These are phyloP conservation scores for Muscicapa adusta DNA, from an alignment of 2,113 vertebrate genomes.

Conservation along the genomic window DNA sequence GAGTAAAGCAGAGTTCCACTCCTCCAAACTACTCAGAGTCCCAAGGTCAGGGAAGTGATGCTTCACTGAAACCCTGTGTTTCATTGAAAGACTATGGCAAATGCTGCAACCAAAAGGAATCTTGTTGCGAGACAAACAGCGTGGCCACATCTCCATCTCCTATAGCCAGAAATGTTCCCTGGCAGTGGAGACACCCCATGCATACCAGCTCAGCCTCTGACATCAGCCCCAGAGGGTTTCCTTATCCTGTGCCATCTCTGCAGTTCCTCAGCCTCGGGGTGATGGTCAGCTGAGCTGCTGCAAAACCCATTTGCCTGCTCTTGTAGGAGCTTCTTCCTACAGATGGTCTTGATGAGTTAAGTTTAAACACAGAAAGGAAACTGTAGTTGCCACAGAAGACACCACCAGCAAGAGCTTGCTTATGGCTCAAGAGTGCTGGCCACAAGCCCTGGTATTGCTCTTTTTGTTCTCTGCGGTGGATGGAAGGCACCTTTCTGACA, in stretches of 20 bases:
- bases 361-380: background rate
- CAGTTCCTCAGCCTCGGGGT: background rate
- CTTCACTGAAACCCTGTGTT: background rate
- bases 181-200: rapidly evolving
- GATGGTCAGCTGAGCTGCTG: background rate
- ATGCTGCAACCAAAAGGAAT: background rate
- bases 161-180: background rate
- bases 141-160: background rate
- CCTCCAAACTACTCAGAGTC: rapidly evolving
- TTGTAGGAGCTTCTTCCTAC: background rate
- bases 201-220: background rate
- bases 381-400: background rate
- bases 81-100: background rate
- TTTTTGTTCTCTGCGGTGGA: rapidly evolving
- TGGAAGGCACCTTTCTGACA: background rate
- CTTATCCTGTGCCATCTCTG: background rate
- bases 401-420: background rate
- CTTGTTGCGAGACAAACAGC: background rate
- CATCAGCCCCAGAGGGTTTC: background rate
- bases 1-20: background rate
- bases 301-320: background rate
- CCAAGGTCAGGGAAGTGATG: background rate
- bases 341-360: background rate
- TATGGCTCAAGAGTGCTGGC: background rate
- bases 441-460: background rate